phyloP scores from a whole-genome alignment of 2,797 vertebrate species.

The Uromys caudimaculatus region DNA sequence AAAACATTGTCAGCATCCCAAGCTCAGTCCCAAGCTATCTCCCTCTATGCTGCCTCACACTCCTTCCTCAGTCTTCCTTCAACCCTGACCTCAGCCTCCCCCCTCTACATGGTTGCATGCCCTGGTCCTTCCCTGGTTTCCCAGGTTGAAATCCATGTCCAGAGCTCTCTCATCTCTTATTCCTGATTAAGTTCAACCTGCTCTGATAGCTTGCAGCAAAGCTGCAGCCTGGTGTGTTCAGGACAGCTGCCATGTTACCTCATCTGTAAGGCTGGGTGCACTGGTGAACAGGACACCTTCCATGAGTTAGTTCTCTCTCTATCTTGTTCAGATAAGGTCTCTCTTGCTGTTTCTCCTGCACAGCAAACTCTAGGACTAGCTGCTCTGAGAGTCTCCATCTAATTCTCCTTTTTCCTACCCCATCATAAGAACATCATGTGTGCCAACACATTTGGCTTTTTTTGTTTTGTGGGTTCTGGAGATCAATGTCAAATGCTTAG shows the following conservation, averaged over 20 bases:
- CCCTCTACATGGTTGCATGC: not conserved
- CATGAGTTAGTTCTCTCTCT: not conserved
- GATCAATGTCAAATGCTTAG: not conserved
- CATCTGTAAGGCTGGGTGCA: not conserved
- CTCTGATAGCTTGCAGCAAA: not conserved
- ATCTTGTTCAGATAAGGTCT: not conserved
- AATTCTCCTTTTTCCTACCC: not conserved
- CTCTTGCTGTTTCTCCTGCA: not conserved
- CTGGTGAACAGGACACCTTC: not conserved
- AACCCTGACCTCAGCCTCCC: not conserved
- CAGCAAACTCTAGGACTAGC: not conserved
- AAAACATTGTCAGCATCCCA: not conserved
- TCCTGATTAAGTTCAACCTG: not conserved
- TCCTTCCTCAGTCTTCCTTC: not conserved
- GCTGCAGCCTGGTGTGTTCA: not conserved
- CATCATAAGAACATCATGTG: not conserved
- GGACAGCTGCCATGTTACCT: not conserved
- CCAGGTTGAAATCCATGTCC: not conserved
- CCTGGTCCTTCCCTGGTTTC: not conserved
- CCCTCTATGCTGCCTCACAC: not conserved
- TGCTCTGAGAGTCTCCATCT: not conserved
- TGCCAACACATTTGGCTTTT: not conserved
- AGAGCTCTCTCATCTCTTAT: not conserved
- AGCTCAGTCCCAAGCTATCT: not conserved
- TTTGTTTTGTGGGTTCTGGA: not conserved